A percentile compares a stretch with the other conserved stretches of the same genome.
phyloP scores from a whole-genome alignment of 2,888 invertebrate genomes.

The Archips crataeganus region DNA sequence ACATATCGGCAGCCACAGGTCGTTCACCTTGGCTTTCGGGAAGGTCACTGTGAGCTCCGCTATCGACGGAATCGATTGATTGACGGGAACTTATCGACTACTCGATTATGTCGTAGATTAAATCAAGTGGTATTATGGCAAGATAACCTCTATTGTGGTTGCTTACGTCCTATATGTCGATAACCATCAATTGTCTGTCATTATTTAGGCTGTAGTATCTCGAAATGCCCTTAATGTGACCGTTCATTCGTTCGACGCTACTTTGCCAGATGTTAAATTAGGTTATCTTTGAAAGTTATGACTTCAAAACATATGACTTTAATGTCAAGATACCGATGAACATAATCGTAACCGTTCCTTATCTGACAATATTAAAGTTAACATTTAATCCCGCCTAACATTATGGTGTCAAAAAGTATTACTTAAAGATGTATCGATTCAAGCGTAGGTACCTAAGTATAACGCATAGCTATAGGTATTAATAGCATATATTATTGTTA shows the following conservation, averaged over 20 bases:
- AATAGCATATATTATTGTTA: too few relatives aligned
- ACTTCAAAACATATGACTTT: not conserved
- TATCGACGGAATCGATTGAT: conserved; percentile 37
- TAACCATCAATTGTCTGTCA: conserved; percentile 16
- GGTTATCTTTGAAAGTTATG: conserved; percentile 8
- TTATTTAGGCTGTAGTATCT: conserved; percentile 9
- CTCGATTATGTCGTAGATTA: conserved; percentile 40
- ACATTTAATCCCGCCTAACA: not conserved
- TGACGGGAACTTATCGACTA: conserved; percentile 41
- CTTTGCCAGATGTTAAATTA: conserved; percentile 5
- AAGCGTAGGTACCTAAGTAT: too few relatives aligned
- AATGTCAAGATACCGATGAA: not conserved
- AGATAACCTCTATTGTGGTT: conserved; percentile 31
- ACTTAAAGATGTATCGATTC: too few relatives aligned
- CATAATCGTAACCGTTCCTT: not conserved
- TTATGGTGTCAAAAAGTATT: too few relatives aligned
- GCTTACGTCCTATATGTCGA: conserved; percentile 15
- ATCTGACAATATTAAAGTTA: not conserved
- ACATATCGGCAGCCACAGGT: conserved; percentile 31
- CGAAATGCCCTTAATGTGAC: not conserved
- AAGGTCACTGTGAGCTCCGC: conserved; percentile 41
- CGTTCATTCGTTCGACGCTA: not conserved
- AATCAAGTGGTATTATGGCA: conserved; percentile 34
- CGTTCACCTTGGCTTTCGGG: conserved; percentile 44
- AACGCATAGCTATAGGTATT: too few relatives aligned